Evolutionary conservation across 2,113 vertebrate genomes (phyloP), one percentile per base, ranked within the genome.

Genomic region (Sminthopsis crassicaudata): DNA sequence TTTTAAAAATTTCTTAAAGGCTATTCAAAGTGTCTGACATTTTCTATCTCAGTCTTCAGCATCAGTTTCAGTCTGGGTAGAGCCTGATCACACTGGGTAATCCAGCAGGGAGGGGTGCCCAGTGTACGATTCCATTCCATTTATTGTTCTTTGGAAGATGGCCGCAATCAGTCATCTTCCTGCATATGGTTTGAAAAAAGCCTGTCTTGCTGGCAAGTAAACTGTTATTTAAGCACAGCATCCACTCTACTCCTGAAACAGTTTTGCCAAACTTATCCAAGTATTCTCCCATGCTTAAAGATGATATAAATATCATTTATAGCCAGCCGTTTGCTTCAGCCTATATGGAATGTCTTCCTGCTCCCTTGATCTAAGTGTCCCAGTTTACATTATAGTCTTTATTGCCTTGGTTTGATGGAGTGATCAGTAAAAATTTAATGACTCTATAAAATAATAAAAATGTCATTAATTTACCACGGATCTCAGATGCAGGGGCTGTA

Each of bases 361-460:
- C 98, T 98, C 98, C 98, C 98, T 84, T 99, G 98, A 98, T 98
- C 98, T 99, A 98, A 98, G 98, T 99, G 98, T 99, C 98, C 98
- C 98, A 97, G 98, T 99, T 99, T 99, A 98, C 98, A 98, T 99
- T 99, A 99, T 98, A 98, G 99, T 98, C 99, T 99, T 99, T 99
- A 99, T 99, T 99, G 99, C 99, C 99, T 98, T 98, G 98, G 98
- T 99, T 99, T 99, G 99, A 99, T 99, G 98, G 99, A 99, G 99
- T 99, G 99, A 99, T 99, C 99, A 99, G 99, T 99, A 99, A 99
- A 99, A 99, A 99, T 99, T 99, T 99, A 99, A 99, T 99, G 99
- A 99, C 98, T 99, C 99, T 99, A 99, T 99, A 99, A 99, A 99
- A 99, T 99, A 99, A 99, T 99, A 99, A 99, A 99, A 99, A 99